Evolutionary conservation across 2,888 invertebrate genomes (phyloP), one percentile per base, ranked within the genome.

Genomic region (Melinaea menophilus): DNA sequence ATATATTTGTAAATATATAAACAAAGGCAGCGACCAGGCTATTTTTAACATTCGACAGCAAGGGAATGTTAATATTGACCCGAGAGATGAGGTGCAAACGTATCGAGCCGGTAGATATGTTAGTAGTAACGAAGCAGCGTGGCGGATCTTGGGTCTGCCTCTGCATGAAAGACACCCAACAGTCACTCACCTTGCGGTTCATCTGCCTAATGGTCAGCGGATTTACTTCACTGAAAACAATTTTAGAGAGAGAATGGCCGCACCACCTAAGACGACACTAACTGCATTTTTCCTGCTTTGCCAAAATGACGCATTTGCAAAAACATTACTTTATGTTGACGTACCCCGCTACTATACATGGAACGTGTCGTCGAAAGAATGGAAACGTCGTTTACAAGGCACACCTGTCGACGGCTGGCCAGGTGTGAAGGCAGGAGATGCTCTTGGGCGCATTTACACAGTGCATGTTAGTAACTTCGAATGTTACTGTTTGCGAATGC

Each of bases 221-320:
- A 71, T 82, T 37, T 80, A 77, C 60, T 81, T 83, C 58, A 80
- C 74, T 34, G 68, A 70, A 60, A 54, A 72, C 70, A 80, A 76
- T 73, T 70, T 73, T 57, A 63, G 54, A 59, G 64, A 76, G 45
- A 70, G 69, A 70, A 63, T 73, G 13, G 62, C 65, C 5, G 22
- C 64, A 58, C 73, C 73, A 68, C 73, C 71, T 51, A 70, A 65
- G 47, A 75, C 71, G 22, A 80, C 79, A 59, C 70, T 82, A 46
- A 73, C 72, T 34, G 75, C 68, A 46, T 82, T 82, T 71, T 82
- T 84, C 60, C 48, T 67, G 37, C 69, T 81, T 4, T 83, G 80
- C 60, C 61, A 74, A 72, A 71, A 47, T 56, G 78, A 81, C 63
- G 65, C 57, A 41, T 80, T 80, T 72, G 80, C 81, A 56, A 75